Conservation (phyloP, 2,888 invertebrate species). For the Dysmachus trigonus region DNA sequence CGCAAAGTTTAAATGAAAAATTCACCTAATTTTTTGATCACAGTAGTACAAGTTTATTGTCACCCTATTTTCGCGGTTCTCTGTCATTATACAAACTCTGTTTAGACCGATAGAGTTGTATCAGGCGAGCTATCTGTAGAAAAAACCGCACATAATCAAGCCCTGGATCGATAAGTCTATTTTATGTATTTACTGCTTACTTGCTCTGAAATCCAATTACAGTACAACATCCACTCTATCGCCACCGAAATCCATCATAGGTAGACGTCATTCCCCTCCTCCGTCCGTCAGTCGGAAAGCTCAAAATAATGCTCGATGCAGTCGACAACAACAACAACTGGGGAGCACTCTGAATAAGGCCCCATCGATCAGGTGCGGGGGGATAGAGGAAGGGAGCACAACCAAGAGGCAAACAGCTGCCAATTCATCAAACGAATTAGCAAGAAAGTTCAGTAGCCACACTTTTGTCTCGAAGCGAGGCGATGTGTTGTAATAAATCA, state of each 20-base stretch:
- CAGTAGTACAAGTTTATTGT: not conserved
- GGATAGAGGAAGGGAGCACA: too few species aligned
- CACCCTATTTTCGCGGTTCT: not conserved
- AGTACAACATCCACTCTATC: not conserved
- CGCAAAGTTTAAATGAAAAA: too few species aligned
- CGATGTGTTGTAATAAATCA: conserved; percentile 10
- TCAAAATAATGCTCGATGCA: not conserved
- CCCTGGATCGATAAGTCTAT: not conserved
- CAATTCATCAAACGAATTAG: conserved; percentile 27
- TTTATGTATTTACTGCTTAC: not conserved
- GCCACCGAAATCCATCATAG: not conserved
- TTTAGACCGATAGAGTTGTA: not conserved
- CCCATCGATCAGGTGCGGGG: not conserved
- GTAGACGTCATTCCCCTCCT: not conserved
- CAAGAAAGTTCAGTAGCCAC: conserved; percentile 20
- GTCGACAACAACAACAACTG: not conserved
- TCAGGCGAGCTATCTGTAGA: not conserved
- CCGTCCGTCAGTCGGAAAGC: not conserved
- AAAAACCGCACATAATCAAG: not conserved
- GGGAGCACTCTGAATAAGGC: not conserved
- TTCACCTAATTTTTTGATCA: too few species aligned
- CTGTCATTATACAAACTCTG: not conserved
- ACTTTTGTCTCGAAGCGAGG: not conserved
- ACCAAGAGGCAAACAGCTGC: not conserved
- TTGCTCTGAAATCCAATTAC: not conserved